phyloP scores from a whole-genome alignment of 2,797 vertebrate genomes.

The Platalea minor region DNA sequence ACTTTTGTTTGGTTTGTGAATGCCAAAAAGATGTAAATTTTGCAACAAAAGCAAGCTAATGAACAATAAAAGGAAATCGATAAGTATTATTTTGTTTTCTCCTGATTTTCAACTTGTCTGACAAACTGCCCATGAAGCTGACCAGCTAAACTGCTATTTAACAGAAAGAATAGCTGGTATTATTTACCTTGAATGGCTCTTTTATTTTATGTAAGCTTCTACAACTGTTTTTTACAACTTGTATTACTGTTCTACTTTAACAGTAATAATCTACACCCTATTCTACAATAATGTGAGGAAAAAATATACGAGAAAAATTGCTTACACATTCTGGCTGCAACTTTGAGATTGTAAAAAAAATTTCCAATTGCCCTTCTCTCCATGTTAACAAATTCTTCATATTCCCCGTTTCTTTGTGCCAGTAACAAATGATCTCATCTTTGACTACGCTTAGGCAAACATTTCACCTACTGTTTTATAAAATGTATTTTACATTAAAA shows the following conservation, averaged over 20 bases:
- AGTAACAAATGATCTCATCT: constrained; percentile 52
- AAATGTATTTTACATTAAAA: constrained; percentile 7
- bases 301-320: constrained; percentile 26
- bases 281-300: background rate
- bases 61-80: background rate
- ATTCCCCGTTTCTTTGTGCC: constrained; percentile 47
- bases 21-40: background rate
- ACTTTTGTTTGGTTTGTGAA: background rate
- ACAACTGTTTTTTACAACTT: background rate
- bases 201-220: background rate
- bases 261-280: background rate
- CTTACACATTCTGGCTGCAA: constrained; percentile 24
- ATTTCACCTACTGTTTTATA: constrained; percentile 34
- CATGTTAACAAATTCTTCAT: constrained; percentile 29
- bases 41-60: background rate
- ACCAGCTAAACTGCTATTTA: background rate
- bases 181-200: background rate
- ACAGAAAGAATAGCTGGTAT: background rate
- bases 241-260: background rate
- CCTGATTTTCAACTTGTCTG: background rate
- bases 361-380: constrained; percentile 21
- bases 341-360: constrained; percentile 26
- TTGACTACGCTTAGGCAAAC: background rate
- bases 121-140: background rate
- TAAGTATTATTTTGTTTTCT: background rate